These are phyloP conservation scores for Drosophila bocqueti DNA, from an alignment of 1,140 invertebrate genomes.

Conservation along the genomic window DNA sequence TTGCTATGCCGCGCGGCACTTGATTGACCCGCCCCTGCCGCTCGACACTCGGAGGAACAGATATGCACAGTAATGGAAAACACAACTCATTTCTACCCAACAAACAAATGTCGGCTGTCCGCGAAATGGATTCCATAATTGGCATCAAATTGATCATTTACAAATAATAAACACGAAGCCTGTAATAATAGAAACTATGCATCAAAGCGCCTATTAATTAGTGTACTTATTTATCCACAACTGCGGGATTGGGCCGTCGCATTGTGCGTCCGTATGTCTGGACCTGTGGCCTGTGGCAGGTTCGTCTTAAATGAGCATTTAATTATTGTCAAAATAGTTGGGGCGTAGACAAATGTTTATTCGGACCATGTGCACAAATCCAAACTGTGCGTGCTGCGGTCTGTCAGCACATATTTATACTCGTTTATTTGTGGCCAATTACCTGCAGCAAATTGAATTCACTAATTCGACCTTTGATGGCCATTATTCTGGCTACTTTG, in stretches of 20 bases:
- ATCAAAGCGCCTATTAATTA: slow-evolving; percentile 48
- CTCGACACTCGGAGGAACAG: slow-evolving; percentile 2
- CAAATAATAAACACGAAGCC: slow-evolving; percentile 49
- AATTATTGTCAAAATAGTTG: slow-evolving; percentile 50
- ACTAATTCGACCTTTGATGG: slow-evolving; percentile 1
- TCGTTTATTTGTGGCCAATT: slow-evolving; percentile 53
- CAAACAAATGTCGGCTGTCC: slow-evolving; percentile 25
- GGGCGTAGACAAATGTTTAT: slow-evolving; percentile 46
- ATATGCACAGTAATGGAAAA: slow-evolving; percentile 2
- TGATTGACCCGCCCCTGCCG: slow-evolving; percentile 9
- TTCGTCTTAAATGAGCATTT: slow-evolving; percentile 34
- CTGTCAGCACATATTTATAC: slow-evolving; percentile 9
- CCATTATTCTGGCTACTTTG: slow-evolving; percentile 4
- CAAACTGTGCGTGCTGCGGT: slow-evolving; percentile 34
- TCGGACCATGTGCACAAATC: slow-evolving; percentile 25
- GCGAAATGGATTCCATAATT: slow-evolving; percentile 49
- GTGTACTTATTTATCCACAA: slow-evolving; percentile 24
- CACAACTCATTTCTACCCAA: slow-evolving; percentile 35
- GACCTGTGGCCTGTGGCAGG: not conserved
- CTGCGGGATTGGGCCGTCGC: slow-evolving; percentile 12
- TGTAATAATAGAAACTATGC: slow-evolving; percentile 42
- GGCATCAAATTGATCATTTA: slow-evolving; percentile 57
- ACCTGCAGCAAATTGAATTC: slow-evolving; percentile 36
- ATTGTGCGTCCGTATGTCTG: not conserved
- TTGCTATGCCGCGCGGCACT: slow-evolving; percentile 19